Base-by-base conservation (phyloP, 2,113 vertebrate species). In the Diadophis punctatus region DNA sequence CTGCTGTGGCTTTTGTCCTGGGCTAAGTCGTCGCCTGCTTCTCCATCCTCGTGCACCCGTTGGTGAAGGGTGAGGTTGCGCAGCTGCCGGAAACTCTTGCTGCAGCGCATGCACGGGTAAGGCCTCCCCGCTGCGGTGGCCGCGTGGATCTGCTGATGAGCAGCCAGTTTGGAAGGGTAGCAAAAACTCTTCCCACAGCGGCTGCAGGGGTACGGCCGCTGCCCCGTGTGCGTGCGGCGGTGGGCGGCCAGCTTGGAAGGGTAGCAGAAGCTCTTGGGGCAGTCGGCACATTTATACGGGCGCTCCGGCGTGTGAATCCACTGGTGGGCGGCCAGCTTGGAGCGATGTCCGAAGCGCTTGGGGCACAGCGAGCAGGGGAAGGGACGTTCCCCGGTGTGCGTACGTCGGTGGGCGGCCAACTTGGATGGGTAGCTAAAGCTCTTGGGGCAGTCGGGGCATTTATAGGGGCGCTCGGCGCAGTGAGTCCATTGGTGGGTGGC, bases 361-460 rank as follows among this genome's bases (percentile, higher is more conserved):
- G 95, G 95, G 91, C 97, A 97, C 86, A 96, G 94, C 0, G 95
- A 94, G 86, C 97, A 97, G 0, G 43, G 88, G 93, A 96, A 96
- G 0, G 96, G 96, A n/a, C 95, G 95, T 89, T 89, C 95, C 0
- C 97, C 97, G 4, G 97, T 95, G 52, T 98, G 97, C 1, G 95
- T 97, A 91, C 96, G 96, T 86, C 94, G 95, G 90, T 96, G 96
- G 92, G 96, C 96, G 0, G 95, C 95, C 34, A 98, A 96, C 88
- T 97, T 97, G 92, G 96, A 97, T 1, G 96, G 94, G 84, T 97
- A 96, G 90, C 95, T 96, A 93, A 98, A 98, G n/a, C 96, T 96
- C 80, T 97, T 97, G 60, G 96, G 91, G 89, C 97, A 98, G 87
- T 96, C 95, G 1, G 96, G 95, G 68, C 96, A 97, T 0, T 95